These are phyloP conservation scores for Orthosia gothica DNA, from an alignment of 2,888 invertebrate genomes.

Conservation along the genomic window DNA sequence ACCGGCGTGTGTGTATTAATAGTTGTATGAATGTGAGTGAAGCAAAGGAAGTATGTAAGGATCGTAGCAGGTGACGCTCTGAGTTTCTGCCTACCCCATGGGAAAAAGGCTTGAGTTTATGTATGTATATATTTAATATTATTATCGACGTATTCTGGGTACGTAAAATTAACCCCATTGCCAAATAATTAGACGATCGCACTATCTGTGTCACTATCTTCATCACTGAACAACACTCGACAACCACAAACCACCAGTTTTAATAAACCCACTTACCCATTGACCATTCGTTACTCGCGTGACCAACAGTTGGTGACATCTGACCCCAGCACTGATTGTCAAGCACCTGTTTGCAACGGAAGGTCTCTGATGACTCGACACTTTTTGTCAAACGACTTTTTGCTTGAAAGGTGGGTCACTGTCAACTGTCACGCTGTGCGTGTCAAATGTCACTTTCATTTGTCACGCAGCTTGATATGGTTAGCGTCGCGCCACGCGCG, in stretches of 20 bases:
- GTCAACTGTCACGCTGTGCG: constrained; percentile 58
- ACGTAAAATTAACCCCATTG: too few relatives aligned
- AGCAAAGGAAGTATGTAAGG: too few relatives aligned
- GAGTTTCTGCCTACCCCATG: too few relatives aligned
- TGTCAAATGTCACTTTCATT: constrained; percentile 57
- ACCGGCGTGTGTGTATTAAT: too few relatives aligned
- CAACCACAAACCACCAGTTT: not conserved
- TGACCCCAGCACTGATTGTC: constrained; percentile 52
- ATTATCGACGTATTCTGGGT: too few relatives aligned
- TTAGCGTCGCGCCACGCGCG: not conserved
- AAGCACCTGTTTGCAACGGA: constrained; percentile 46
- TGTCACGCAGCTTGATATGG: constrained; percentile 48
- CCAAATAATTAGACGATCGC: not conserved
- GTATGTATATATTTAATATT: too few relatives aligned
- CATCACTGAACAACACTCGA: not conserved
- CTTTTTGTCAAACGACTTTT: constrained; percentile 41
- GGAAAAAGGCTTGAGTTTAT: too few relatives aligned
- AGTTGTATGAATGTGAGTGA: too few relatives aligned
- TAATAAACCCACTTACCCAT: not conserved
- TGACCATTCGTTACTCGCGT: constrained; percentile 37
- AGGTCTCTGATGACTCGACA: constrained; percentile 23
- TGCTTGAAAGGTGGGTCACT: constrained; percentile 31
- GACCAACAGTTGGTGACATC: constrained; percentile 72
- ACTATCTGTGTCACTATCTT: not conserved
- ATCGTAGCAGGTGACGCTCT: too few relatives aligned